Conservation (phyloP, 2,113 vertebrate species). For the Xerus inauris region DNA sequence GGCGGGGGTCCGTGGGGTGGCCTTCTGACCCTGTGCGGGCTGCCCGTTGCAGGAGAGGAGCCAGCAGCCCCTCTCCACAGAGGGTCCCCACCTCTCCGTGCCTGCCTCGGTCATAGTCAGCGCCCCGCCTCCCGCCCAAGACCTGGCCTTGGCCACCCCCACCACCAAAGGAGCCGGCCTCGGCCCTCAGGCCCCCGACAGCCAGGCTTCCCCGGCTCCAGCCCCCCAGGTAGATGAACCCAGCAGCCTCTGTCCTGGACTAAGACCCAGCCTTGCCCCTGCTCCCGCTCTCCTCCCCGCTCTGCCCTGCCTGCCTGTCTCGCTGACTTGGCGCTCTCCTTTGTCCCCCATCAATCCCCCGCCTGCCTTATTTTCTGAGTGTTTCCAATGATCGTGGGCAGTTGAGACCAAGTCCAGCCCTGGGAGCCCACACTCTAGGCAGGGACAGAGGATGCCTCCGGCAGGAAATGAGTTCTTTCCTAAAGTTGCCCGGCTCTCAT, state of each 20-base stretch:
- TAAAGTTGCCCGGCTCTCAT: neutral
- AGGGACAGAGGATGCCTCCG: neutral
- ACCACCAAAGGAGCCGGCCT: slow-evolving; percentile 74
- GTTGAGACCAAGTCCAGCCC: neutral
- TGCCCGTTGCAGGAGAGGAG: slow-evolving; percentile 82
- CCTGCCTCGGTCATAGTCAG: slow-evolving; percentile 96
- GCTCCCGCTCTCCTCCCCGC: neutral
- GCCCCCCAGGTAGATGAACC: slow-evolving; percentile 78
- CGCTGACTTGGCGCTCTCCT: slow-evolving; percentile 27
- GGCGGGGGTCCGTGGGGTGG: accelerated
- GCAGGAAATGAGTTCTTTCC: neutral
- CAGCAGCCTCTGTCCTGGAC: slow-evolving; percentile 35
- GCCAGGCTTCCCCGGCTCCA: slow-evolving; percentile 74
- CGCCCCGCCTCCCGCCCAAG: slow-evolving; percentile 84
- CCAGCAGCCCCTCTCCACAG: slow-evolving; percentile 88
- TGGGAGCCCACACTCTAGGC: neutral
- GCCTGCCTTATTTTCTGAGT: neutral
- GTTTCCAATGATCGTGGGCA: neutral
- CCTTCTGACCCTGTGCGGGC: slow-evolving; percentile 68
- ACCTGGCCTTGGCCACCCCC: slow-evolving; percentile 71
- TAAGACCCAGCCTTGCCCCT: neutral
- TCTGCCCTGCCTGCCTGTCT: slow-evolving; percentile 63
- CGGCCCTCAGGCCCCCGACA: slow-evolving; percentile 73
- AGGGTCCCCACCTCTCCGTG: slow-evolving; percentile 83
- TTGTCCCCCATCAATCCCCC: neutral